phyloP scores from a whole-genome alignment of 2,888 invertebrate species.

The Cordilura impudica region DNA sequence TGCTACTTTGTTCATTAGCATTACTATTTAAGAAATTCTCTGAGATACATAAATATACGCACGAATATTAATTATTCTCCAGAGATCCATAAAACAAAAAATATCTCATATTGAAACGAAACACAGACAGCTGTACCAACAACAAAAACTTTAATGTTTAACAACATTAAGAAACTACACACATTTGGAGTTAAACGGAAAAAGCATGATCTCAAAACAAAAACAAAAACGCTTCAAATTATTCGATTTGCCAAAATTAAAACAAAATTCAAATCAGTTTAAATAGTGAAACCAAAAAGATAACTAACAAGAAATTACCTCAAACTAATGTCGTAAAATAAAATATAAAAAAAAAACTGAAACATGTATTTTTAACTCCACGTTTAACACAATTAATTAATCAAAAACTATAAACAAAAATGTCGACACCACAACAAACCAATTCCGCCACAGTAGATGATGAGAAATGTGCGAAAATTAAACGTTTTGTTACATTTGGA shows the following conservation, averaged over 20 bases:
- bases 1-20: conserved; percentile 17
- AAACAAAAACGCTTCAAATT: conserved; percentile 19
- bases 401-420: neutral
- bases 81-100: conserved; percentile 38
- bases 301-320: neutral
- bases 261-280: conserved; percentile 16
- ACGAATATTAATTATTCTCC: conserved; percentile 33
- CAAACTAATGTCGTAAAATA: neutral
- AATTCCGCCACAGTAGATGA: conserved; percentile 5
- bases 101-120: neutral
- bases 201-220: conserved; percentile 48
- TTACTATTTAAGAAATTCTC: neutral
- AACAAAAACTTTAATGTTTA: conserved; percentile 21
- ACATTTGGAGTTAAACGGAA: conserved; percentile 17
- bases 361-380: too few species aligned
- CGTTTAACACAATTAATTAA: neutral
- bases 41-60: conserved; percentile 1
- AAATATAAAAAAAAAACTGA: neutral
- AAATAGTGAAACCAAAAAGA: conserved; percentile 4
- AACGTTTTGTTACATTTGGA: conserved; percentile 68
- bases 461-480: conserved; percentile 63
- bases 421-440: neutral
- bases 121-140: conserved; percentile 1
- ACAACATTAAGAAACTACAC: neutral
- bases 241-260: neutral